Conservation (phyloP, 2,797 vertebrate species). For the Champsocephalus gunnari region DNA sequence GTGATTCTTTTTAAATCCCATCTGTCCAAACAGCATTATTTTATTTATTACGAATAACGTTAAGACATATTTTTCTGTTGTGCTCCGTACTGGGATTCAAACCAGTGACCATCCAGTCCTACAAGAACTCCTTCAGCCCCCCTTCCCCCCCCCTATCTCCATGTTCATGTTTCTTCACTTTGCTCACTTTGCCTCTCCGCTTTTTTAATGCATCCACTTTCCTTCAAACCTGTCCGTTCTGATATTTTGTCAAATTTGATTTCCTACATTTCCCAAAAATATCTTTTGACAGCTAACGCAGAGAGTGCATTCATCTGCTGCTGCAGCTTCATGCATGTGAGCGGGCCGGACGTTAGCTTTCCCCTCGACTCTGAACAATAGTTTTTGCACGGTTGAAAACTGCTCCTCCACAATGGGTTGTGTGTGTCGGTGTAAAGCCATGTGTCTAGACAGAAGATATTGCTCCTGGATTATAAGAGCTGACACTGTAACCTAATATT, state of each 20-base stretch:
- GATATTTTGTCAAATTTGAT: conserved; percentile 13
- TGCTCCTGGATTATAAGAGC: conserved; percentile 8
- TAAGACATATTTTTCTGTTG: too few species aligned
- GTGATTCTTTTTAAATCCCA: too few species aligned
- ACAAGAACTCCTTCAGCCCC: too few species aligned
- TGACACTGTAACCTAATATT: conserved; percentile 17
- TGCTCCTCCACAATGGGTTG: not conserved
- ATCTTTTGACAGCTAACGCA: conserved; percentile 29
- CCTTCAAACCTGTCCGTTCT: conserved; percentile 11
- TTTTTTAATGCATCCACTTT: conserved; percentile 2
- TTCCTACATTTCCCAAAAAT: not conserved
- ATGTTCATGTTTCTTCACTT: conserved; percentile 3
- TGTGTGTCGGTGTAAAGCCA: conserved; percentile 17
- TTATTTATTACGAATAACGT: too few species aligned
- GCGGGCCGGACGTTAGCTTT: not conserved
- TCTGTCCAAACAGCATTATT: too few species aligned
- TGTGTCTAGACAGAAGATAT: conserved; percentile 23
- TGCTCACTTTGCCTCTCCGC: not conserved
- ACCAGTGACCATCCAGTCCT: too few species aligned
- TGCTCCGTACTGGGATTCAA: too few species aligned
- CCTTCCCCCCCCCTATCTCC: not conserved
- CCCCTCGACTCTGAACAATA: not conserved
- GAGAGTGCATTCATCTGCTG: not conserved
- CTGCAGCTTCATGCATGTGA: conserved; percentile 4
- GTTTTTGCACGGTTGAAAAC: not conserved